Base-by-base conservation (phyloP, 2,797 vertebrate species). In the Scyliorhinus canicula region DNA sequence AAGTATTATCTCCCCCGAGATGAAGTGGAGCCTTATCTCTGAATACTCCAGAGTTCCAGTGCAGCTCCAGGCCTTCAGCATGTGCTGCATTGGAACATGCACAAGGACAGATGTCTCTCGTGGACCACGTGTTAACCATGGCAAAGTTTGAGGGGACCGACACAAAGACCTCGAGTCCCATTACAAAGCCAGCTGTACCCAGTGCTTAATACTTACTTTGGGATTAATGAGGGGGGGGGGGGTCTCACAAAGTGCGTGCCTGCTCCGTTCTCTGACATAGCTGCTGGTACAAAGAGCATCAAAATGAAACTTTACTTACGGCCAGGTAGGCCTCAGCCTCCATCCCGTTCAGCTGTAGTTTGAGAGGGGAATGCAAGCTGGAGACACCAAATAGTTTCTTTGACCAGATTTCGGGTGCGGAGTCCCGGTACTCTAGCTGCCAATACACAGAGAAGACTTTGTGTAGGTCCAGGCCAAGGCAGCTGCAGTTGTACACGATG, bases 401-500 rank as follows among this genome's bases (percentile, higher is more conserved):
- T 95, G 98, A 99, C 99, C 98, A 99, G 97, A 97, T 97, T 26
- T 97, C 96, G 0, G 98, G 98, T 88, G 98, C 96, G 95, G 97
- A 98, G 95, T 98, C 97, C 96, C 96, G 97, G 82, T 97, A 97
- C 95, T 98, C 96, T 95, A 98, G 97, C 55, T 97, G 97, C 97
- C 97, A 97, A 96, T 98, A 98, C 31, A 98, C 97, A 95, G 95
- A 97, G 96, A 98, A 98, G 60, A 98, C 96, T 95, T 96, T 98
- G 96, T 99, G 98, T 95, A 99, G 98, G 96, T 99, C 99, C 96
- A 99, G 96, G 96, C 98, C 99, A 95, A 99, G 97, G 96, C 98
- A 99, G 97, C 98, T 99, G 96, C 99, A 99, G 97, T 99, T 97
- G 96, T 98, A 99, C 84, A 99, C 96, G 4, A 99, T 96, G 97